Base-by-base conservation (phyloP, 1,140 invertebrate species). In the Ostrea edulis region DNA sequence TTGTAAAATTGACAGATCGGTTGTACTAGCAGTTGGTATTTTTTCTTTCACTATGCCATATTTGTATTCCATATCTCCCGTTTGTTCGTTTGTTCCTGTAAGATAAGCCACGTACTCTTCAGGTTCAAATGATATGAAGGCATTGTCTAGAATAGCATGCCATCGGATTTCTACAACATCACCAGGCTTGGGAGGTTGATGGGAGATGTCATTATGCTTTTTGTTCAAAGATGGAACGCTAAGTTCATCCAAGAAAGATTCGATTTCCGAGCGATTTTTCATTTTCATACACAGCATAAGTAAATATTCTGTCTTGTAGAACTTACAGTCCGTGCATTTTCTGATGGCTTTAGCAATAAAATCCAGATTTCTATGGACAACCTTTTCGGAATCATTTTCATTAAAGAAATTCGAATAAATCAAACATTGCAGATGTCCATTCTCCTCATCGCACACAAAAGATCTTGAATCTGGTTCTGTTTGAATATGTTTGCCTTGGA, bases 71-170 rank as follows among this genome's bases (percentile, higher is more conserved):
- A 77, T 35, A 29, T 77, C 68, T 35, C 68, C 68, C 14, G n/a
- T n/a, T 35, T 25, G 14, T 25, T 25, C 25, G 14, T 77, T 77
- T 12, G 14, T 14, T 77, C 58, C 58, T 22, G 84, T 9, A n/a
- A 84, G 62, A 4, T 84, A 35, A 22, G 86, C 86, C 12, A 87
- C 82, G 55, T 87, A 87, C 84, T 87, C 86, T 55, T 51, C 62
- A 53, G 44, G 29, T 9, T 89, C 81, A 84, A 89, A 89, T 25
- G 52, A 54, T 51, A 81, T 68, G 51, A 82, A 86, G 7, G 14
- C 86, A 83, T 88, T 88, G 58, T 88, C 86, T 55, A 87, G 29
- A 54, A 83, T 81, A 0, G 58, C n/a, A 62, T 87, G 86, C 86
- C 90, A 89, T 68, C 84, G 84, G 25, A 58, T 71, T 51, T 85